A percentile compares a stretch with the other conserved stretches of the same genome.
Evolutionary conservation across 2,797 vertebrate species (phyloP).

Genomic region (Parauchenoglanis ngamensis): DNA sequence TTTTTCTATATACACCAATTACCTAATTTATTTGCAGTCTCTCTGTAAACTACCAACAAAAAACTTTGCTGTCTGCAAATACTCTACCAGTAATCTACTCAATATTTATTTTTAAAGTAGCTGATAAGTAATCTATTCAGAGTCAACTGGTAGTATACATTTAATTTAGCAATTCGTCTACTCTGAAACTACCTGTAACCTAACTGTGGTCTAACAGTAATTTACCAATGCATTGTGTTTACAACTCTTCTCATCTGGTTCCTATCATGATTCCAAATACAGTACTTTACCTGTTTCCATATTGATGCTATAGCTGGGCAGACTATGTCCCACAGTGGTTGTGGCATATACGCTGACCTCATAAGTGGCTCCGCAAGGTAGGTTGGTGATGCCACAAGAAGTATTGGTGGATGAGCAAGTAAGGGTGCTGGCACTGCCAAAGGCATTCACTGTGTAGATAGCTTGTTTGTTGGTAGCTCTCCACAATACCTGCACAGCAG

Average conservation of each 20-base stretch:
- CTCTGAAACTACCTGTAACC: background rate
- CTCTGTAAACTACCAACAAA: background rate
- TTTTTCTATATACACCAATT: background rate
- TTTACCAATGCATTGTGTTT: background rate
- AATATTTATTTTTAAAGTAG: background rate
- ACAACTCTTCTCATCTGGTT: background rate
- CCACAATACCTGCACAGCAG: conserved; percentile 77
- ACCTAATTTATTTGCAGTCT: background rate
- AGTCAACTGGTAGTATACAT: background rate
- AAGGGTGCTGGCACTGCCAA: conserved; percentile 66
- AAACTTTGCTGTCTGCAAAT: background rate
- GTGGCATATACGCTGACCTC: conserved; percentile 79
- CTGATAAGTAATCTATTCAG: background rate
- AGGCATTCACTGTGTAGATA: conserved; percentile 76
- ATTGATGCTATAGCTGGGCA: conserved; percentile 83
- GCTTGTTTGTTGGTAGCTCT: conserved; percentile 73
- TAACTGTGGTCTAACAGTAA: background rate
- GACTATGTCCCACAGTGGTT: conserved; percentile 77
- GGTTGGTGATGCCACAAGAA: conserved; percentile 70
- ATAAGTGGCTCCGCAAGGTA: conserved; percentile 84
- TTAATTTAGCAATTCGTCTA: background rate
- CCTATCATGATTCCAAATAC: background rate
- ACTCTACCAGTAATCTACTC: background rate
- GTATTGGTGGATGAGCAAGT: conserved; percentile 71
- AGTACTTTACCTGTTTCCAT: conserved; percentile 83